A percentile compares a stretch with the other conserved stretches of the same genome.
Evolutionary conservation across 2,797 vertebrate species (phyloP).

Genomic region (Eremophila alpestris): DNA sequence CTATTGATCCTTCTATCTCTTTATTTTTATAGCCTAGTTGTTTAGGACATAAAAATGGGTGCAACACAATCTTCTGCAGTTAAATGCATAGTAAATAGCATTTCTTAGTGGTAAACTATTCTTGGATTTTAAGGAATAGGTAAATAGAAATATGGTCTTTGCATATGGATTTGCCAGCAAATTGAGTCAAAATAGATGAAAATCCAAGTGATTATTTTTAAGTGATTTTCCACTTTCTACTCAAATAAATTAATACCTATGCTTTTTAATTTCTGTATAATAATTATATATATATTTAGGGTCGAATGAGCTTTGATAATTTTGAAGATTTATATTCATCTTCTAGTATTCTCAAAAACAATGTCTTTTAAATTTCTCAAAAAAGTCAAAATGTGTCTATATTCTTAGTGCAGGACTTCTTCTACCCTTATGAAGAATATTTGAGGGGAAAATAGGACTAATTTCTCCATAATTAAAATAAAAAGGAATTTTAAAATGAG

Average conservation of each 20-base stretch:
- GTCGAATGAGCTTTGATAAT: neutral
- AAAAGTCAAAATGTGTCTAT: neutral
- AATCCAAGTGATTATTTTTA: neutral
- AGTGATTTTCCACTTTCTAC: neutral
- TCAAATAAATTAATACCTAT: neutral
- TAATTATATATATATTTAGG: neutral
- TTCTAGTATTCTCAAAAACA: neutral
- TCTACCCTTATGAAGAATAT: neutral
- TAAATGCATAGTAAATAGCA: neutral
- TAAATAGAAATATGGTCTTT: neutral
- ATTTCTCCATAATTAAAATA: neutral
- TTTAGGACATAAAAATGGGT: neutral
- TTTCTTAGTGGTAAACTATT: neutral
- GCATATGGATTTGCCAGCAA: neutral
- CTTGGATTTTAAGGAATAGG: neutral
- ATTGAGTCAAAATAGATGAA: neutral
- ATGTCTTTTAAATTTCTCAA: neutral
- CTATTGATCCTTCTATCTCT: conserved; percentile 24
- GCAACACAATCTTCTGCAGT: neutral
- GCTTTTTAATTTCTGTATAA: neutral
- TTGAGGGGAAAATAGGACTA: neutral
- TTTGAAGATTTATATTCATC: neutral
- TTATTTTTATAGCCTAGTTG: neutral
- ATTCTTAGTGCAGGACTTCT: neutral
- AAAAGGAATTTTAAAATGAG: neutral